Evolutionary conservation across 1,140 invertebrate genomes (phyloP), one percentile per base, ranked within the genome.

Genomic region (Dendrolimus kikuchii): DNA sequence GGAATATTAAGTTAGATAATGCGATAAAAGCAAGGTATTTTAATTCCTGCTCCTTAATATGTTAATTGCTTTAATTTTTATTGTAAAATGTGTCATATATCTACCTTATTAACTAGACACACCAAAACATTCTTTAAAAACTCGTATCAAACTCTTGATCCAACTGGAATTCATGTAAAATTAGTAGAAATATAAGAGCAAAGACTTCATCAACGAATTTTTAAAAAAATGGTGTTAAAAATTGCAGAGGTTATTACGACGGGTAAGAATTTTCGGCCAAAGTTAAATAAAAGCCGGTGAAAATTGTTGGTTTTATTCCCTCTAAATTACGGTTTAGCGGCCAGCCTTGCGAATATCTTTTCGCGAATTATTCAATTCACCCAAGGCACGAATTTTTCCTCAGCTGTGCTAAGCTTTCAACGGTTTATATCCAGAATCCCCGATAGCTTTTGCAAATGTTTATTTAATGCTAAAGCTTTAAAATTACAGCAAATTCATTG

Each of bases 311-410:
- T 60, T 56, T 66, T 63, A 60, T 63, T 60, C 52, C 47, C 38
- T 51, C 48, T 39, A 57, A 66, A 66, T 60, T 58, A 63, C 58
- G 53, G 53, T 54, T 63, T 63, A 60, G 59, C 47, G 40, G 45
- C 44, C 45, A 54, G 59, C 50, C 50, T 53, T 41, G 53, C 46
- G 57, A 63, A 60, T 66, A 60, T 60, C 57, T 60, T 58, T 66
- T 42, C 53, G 49, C 55, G 56, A 66, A 60, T 66, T 62, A 62
- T 62, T 62, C 60, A 59, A 55, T 62, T 65, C 50, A 23, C 42
- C 48, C 48, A 7, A 40, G 40, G 42, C 42, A 38, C 45, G 46
- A 59, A 41, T 55, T 64, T 59, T 63, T 61, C 51, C 23, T 46
- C n/a, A 40, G 42, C 47, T 43, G 38, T 53, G 59, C 51, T 46